phyloP scores from a whole-genome alignment of 2,797 vertebrate genomes.

The Pipistrellus pipistrellus region DNA sequence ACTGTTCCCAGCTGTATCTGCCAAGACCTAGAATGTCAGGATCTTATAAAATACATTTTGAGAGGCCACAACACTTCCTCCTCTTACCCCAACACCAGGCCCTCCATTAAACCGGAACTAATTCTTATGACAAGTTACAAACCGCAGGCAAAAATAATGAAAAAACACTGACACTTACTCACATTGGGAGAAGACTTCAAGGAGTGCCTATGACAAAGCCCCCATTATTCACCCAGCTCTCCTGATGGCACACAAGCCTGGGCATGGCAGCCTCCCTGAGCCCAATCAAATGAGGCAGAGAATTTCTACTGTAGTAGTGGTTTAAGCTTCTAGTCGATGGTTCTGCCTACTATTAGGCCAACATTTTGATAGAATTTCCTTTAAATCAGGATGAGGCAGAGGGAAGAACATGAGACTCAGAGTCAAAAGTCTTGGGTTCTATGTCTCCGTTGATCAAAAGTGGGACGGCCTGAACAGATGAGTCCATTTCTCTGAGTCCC shows the following conservation, averaged over 20 bases:
- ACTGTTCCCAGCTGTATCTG: constrained; percentile 65
- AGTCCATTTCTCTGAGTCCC: constrained; percentile 1
- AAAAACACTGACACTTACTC: constrained; percentile 71
- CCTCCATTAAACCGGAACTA: constrained; percentile 79
- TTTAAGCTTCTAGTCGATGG: constrained; percentile 17
- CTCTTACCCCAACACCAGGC: constrained; percentile 67
- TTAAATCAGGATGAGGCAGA: constrained; percentile 22
- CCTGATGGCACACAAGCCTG: not conserved
- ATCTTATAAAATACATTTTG: constrained; percentile 71
- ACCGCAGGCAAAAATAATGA: constrained; percentile 79
- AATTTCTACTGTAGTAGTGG: not conserved
- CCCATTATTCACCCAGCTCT: not conserved
- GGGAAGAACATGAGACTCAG: not conserved
- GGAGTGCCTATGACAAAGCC: constrained; percentile 18
- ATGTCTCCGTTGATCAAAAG: not conserved
- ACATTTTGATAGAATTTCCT: constrained; percentile 15
- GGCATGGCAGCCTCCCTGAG: not conserved
- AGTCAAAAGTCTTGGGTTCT: not conserved
- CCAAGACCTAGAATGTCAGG: constrained; percentile 47
- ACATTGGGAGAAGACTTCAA: constrained; percentile 29
- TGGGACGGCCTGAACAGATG: not conserved
- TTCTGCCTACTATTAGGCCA: not conserved
- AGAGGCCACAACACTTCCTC: constrained; percentile 78
- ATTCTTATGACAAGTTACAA: constrained; percentile 85
- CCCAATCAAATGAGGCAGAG: not conserved